A percentile compares a stretch with the other conserved stretches of the same genome.
These are phyloP conservation scores for Trichacis sp. DNA, from an alignment of 2,888 invertebrate species.

Conservation along the genomic window DNA sequence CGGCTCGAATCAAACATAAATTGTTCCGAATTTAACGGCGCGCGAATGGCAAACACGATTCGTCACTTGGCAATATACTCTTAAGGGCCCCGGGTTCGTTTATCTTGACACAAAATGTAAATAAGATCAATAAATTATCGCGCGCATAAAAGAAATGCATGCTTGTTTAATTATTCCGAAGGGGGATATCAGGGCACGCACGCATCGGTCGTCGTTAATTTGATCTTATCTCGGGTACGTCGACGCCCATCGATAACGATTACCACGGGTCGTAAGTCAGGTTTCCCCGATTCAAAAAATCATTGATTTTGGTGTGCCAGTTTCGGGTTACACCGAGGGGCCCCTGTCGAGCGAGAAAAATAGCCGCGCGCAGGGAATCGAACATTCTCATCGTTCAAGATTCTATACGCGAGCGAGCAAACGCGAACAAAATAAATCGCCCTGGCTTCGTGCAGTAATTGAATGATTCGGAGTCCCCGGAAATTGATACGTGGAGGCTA, in stretches of 20 bases:
- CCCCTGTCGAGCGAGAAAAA: conserved; percentile 20
- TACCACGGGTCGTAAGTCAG: conserved; percentile 48
- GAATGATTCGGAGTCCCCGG: neutral
- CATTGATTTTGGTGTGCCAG: conserved; percentile 37
- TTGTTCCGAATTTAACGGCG: conserved; percentile 8
- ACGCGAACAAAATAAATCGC: no score
- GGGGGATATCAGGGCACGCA: no score
- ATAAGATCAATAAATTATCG: conserved; percentile 27
- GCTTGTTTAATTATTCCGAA: conserved; percentile 34
- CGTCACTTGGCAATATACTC: conserved; percentile 15
- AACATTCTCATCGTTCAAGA: neutral
- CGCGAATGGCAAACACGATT: conserved; percentile 6
- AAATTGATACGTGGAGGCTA: conserved; percentile 10
- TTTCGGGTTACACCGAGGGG: conserved; percentile 31
- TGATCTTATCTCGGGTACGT: conserved; percentile 44
- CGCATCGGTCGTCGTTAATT: conserved; percentile 37
- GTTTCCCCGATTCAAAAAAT: conserved; percentile 44
- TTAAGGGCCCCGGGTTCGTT: neutral
- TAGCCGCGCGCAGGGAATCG: neutral
- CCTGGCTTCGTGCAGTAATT: no score
- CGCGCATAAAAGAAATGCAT: conserved; percentile 9
- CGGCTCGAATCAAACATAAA: neutral
- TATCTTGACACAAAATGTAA: conserved; percentile 15
- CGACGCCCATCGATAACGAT: conserved; percentile 49
- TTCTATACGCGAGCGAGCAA: no score